Evolutionary conservation across 1,140 invertebrate genomes (phyloP), one percentile per base, ranked within the genome.

Genomic region (Hylaeus anthracinus): DNA sequence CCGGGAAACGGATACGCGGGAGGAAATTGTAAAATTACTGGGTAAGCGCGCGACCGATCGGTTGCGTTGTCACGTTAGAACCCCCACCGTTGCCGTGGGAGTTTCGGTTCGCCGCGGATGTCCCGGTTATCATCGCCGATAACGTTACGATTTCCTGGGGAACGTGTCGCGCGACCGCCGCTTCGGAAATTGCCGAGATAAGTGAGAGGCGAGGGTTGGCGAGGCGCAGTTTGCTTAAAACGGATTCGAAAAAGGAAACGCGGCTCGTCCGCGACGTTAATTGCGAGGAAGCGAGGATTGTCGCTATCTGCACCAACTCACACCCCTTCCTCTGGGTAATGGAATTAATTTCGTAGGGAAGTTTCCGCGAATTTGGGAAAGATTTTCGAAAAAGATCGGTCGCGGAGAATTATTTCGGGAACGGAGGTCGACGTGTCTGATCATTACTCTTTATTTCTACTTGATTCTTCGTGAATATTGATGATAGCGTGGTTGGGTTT

Each of bases 11-110:
- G 83, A 85, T 85, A 56, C 60, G 56, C 15, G 53, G 15, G 12
- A 48, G 84, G 84, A 81, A 81, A 85, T 85, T 72, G 82, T 79
- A 76, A 85, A 85, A 85, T 84, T 85, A 79, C 71, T n/a, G 15
- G n/a, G 41, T 15, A 15, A n/a, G 14, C 55, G 56, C 5, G 56
- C 3, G 15, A 3, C 6, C 43, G 66, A 73, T 79, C 70, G 70
- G 60, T 48, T 45, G 60, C 58, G 70, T 51, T 56, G 58, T 64
- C 77, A 73, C 70, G 77, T 79, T 56, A 79, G 71, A 79, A 72
- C 39, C 55, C 9, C 10, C 69, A 0, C 39, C 37, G 51, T 41
- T 65, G 56, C 75, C 67, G 75, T 45, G 45, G 37, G 45, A 78
- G 75, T 78, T 63, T 71, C 75, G 67, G 58, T 63, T 63, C 48